Evolutionary conservation across 1,140 invertebrate species (phyloP).

Genomic region (Orussus abietinus): DNA sequence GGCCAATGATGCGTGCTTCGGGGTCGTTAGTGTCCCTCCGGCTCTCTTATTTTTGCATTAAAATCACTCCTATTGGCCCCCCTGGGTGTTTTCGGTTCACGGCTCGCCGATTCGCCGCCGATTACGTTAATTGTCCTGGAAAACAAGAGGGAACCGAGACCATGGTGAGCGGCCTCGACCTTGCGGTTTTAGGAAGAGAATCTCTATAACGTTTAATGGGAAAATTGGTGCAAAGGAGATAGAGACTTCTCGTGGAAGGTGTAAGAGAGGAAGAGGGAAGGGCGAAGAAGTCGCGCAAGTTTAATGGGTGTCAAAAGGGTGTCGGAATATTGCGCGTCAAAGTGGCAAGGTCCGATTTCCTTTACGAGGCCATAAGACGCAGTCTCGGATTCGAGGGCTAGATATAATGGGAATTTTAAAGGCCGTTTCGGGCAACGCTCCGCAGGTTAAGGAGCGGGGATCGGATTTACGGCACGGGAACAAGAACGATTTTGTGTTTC

Average conservation of each 20-base stretch:
- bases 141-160: no score
- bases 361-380: not conserved
- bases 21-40: slow-evolving; percentile 41
- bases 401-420: slow-evolving; percentile 22
- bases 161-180: no score
- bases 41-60: slow-evolving; percentile 47
- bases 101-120: slow-evolving; percentile 8
- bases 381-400: not conserved
- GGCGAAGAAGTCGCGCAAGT: no score
- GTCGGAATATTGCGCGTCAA: no score
- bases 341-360: no score
- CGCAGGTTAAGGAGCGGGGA: not conserved
- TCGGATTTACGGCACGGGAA: not conserved
- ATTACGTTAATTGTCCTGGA: slow-evolving; percentile 33
- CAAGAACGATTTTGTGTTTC: not conserved
- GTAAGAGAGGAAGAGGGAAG: no score
- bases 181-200: no score
- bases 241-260: no score
- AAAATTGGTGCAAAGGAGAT: no score
- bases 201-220: no score
- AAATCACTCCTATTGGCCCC: slow-evolving; percentile 30
- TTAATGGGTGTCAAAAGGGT: no score
- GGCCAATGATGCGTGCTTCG: slow-evolving; percentile 39
- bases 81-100: slow-evolving; percentile 17
- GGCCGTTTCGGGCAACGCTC: slow-evolving; percentile 21